Percentiles rank a stretch among this genome's conserved stretches.
phyloP scores from a whole-genome alignment of 2,888 invertebrate genomes.

The Diaperis boleti region DNA sequence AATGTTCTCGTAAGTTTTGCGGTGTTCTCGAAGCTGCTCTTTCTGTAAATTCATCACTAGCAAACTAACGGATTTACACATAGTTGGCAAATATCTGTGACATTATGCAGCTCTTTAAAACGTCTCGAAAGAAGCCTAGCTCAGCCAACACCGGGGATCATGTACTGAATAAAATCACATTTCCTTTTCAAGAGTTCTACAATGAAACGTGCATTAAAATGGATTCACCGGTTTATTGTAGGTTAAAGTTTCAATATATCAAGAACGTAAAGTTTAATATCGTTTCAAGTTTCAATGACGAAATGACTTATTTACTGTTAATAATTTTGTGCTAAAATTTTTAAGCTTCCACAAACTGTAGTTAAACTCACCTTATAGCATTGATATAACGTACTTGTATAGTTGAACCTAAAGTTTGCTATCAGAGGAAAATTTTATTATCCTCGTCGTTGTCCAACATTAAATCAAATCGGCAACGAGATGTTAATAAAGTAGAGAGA shows the following conservation, averaged over 20 bases:
- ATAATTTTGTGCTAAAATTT: not conserved
- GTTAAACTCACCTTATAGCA: not conserved
- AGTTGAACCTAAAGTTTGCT: not conserved
- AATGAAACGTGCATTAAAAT: constrained; percentile 16
- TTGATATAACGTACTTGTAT: not conserved
- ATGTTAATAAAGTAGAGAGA: not conserved
- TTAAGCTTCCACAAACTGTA: not conserved
- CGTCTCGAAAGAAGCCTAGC: constrained; percentile 11
- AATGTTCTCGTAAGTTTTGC: too few species aligned
- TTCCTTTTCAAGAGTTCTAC: not conserved
- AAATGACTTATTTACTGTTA: not conserved
- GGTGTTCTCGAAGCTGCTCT: not conserved
- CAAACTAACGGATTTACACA: constrained; percentile 17
- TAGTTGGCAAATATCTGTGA: constrained; percentile 1
- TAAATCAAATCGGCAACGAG: too few species aligned
- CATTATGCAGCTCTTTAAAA: constrained; percentile 17
- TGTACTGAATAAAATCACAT: constrained; percentile 27
- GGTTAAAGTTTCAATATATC: not conserved
- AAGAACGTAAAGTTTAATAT: not conserved
- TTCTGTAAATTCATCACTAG: constrained; percentile 3
- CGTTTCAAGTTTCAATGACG: not conserved
- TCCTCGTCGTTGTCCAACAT: not conserved
- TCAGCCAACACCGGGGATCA: constrained; percentile 20
- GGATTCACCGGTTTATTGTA: constrained; percentile 1
- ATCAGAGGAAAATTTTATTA: not conserved